Evolutionary conservation across 2,888 invertebrate genomes (phyloP).

Genomic region (Nephrotoma guestfalica): DNA sequence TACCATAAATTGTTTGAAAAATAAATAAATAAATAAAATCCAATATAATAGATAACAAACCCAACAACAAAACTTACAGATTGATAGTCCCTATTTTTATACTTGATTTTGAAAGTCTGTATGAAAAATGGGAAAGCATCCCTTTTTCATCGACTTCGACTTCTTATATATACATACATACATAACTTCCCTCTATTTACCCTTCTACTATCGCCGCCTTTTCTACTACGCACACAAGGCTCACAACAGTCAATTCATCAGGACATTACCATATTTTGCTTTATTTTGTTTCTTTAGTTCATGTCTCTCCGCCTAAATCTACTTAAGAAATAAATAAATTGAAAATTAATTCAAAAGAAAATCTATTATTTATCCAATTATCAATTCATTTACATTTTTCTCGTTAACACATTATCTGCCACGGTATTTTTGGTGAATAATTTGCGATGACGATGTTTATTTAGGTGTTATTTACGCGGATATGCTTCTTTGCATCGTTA

Average conservation of each 20-base stretch:
- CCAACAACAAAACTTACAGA: neutral
- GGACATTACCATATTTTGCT: neutral
- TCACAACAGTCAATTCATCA: neutral
- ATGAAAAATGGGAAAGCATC: neutral
- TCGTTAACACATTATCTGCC: neutral
- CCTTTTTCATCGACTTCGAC: neutral
- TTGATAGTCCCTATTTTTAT: neutral
- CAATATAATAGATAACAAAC: neutral
- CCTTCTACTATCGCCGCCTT: neutral
- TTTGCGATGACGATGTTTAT: too few relatives aligned
- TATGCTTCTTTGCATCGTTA: too few relatives aligned
- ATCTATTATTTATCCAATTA: neutral
- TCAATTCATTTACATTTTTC: neutral
- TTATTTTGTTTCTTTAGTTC: neutral
- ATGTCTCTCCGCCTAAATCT: neutral
- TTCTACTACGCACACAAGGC: neutral
- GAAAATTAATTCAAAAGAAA: neutral
- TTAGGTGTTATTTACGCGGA: too few relatives aligned
- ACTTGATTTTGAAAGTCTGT: neutral
- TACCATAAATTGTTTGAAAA: neutral
- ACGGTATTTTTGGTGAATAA: neutral
- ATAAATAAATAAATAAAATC: neutral
- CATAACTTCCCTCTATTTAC: neutral
- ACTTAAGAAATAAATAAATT: neutral
- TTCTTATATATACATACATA: neutral